These are phyloP conservation scores for Drosophila formosana DNA, from an alignment of 2,888 invertebrate species.

Conservation along the genomic window DNA sequence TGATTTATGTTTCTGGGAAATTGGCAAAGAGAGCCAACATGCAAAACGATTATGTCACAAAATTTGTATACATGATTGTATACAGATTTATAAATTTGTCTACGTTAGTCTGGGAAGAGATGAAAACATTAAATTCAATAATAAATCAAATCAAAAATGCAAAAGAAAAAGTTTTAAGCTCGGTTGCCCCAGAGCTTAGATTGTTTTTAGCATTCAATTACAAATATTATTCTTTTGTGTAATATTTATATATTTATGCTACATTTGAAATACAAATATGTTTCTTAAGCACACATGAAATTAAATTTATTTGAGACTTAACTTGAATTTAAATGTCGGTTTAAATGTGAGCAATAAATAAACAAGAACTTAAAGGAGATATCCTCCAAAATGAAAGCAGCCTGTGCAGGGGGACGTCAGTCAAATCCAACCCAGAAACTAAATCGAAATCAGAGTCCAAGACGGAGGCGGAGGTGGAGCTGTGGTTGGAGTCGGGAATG, in stretches of 20 bases:
- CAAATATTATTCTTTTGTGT: neutral
- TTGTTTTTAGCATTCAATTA: too few relatives aligned
- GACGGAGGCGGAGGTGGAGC: neutral
- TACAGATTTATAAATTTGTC: too few relatives aligned
- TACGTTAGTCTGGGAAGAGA: too few relatives aligned
- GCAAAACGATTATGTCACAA: neutral
- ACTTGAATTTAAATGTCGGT: constrained; percentile 3
- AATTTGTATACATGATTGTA: neutral
- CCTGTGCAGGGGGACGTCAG: constrained; percentile 10
- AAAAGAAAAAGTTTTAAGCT: too few relatives aligned
- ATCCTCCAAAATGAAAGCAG: neutral
- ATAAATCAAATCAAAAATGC: too few relatives aligned
- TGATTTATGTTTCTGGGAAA: neutral
- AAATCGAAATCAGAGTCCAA: constrained; percentile 1
- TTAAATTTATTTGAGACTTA: neutral
- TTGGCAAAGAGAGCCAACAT: neutral
- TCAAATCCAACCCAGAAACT: constrained; percentile 2
- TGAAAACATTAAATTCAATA: too few relatives aligned
- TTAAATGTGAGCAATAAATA: constrained; percentile 11
- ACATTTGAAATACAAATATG: neutral
- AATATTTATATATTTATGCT: neutral
- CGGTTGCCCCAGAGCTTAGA: too few relatives aligned
- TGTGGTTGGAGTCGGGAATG: neutral
- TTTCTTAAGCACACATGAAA: neutral
- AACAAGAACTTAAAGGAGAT: neutral